Evolutionary conservation across 2,888 invertebrate genomes (phyloP).

Genomic region (Aphelenchoides bicaudatus): DNA sequence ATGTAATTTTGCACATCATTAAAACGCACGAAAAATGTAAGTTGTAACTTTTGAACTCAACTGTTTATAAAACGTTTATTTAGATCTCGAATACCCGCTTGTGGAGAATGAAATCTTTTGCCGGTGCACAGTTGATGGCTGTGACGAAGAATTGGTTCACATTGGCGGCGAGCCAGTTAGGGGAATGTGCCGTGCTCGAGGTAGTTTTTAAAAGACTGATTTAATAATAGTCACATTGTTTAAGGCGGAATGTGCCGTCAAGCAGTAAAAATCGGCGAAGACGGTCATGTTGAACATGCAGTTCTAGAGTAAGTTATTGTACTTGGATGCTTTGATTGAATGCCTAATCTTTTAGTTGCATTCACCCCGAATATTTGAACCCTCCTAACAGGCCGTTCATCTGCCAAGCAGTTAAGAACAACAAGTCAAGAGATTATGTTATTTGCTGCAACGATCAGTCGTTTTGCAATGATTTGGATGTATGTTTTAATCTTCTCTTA

Average conservation of each 20-base stretch:
- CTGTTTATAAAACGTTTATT: neutral
- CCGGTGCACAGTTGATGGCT: constrained; percentile 26
- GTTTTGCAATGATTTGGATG: constrained; percentile 33
- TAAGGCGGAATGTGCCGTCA: constrained; percentile 32
- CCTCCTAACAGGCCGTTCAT: constrained; percentile 33
- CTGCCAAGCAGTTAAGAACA: constrained; percentile 26
- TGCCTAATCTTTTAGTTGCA: constrained; percentile 24
- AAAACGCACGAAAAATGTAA: constrained; percentile 14
- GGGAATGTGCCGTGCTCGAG: constrained; percentile 34
- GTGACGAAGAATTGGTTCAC: constrained; percentile 27
- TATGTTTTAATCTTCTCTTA: constrained; percentile 2
- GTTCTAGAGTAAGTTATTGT: constrained; percentile 22
- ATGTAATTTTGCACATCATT: constrained; percentile 14
- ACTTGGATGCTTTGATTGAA: neutral
- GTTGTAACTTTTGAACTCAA: neutral
- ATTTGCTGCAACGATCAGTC: constrained; percentile 30
- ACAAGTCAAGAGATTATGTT: constrained; percentile 15
- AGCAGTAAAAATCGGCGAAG: neutral
- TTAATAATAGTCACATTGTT: too few species aligned
- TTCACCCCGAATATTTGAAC: constrained; percentile 23
- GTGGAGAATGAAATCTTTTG: constrained; percentile 29
- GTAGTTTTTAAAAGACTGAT: too few species aligned
- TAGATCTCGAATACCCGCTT: constrained; percentile 17
- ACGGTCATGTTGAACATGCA: constrained; percentile 20
- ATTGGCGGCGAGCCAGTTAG: constrained; percentile 23